Base-by-base conservation (phyloP, 1,140 invertebrate genomes). In the Camponotus vicinus region DNA sequence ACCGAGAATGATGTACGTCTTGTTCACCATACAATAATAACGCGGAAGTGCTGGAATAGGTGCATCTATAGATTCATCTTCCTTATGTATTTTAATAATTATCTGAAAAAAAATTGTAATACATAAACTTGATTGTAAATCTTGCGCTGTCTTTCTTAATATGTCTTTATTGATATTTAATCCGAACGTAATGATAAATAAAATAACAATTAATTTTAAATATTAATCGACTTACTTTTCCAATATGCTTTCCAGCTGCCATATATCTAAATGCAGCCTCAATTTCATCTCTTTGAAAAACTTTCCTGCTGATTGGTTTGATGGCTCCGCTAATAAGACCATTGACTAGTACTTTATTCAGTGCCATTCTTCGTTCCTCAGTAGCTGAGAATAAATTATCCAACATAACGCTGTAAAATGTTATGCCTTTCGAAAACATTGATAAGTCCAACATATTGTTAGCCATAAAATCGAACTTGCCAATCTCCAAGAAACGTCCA, bases 401-500 rank as follows among this genome's bases (percentile, higher is more conserved):
- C 61, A 98, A 93, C 88, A 97, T 95, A 83, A 98, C 96, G 61
- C 97, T 97, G 92, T 97, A 96, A 93, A 98, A 97, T 92, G 97
- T 98, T 4, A 97, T 97, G 92, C 98, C 98, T 82, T 97, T 97
- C 49, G 97, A 95, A 94, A 99, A 98, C 61, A 97, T 95, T 66
- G 97, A 95, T 96, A 97, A 97, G 92, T 96, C 96, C 49, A 97
- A 94, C n/a, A 95, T 93, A 32, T 95, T 97, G 86, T 97, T 96
- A 67, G 96, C 95, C 85, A 97, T 95, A 93, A 97, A 95, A 93
- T 98, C 97, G 85, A 97, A 97, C 91, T 97, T 98, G 13, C 97
- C 97, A 55, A 98, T 97, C 94, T 98, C 97, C 2, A 98, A 92
- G 92, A 98, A 98, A 21, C 96, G 95, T 0, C 97, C 97, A 7